These are phyloP conservation scores for Coreoperca whiteheadi DNA, from an alignment of 2,113 vertebrate genomes.

Conservation along the genomic window DNA sequence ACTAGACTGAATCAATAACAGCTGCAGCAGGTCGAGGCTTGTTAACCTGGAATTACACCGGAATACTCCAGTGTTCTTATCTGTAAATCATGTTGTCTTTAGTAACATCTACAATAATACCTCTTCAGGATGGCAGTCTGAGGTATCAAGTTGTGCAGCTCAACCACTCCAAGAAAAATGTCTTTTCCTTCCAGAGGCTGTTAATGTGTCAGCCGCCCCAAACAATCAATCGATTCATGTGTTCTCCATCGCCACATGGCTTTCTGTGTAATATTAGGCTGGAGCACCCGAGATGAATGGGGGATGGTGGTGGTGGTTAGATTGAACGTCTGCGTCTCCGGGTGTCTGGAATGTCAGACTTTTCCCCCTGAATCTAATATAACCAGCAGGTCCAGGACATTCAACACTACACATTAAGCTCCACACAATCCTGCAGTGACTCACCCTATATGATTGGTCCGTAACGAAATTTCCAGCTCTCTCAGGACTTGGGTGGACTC, in stretches of 20 bases:
- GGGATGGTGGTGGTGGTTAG: conserved; percentile 57
- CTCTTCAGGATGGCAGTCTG: not conserved
- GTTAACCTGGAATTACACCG: conserved; percentile 44
- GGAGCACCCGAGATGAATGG: conserved; percentile 41
- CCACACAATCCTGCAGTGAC: conserved; percentile 68
- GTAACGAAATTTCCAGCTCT: conserved; percentile 98
- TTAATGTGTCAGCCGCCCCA: conserved; percentile 48
- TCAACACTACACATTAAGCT: conserved; percentile 30
- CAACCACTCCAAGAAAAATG: conserved; percentile 40
- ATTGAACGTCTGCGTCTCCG: conserved; percentile 58
- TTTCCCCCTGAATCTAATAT: conserved; percentile 64
- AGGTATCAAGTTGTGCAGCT: not conserved
- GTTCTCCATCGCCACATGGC: conserved; percentile 54
- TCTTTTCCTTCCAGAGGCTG: conserved; percentile 34
- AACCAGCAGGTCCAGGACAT: conserved; percentile 31
- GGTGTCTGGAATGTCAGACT: conserved; percentile 74
- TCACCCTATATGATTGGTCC: conserved; percentile 99
- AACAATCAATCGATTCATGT: conserved; percentile 75
- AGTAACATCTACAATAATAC: not conserved
- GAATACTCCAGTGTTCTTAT: conserved; percentile 25
- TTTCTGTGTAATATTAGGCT: conserved; percentile 68
- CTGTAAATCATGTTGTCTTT: conserved; percentile 41
- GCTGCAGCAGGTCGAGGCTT: conserved; percentile 52
- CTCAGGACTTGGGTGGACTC: conserved; percentile 97
- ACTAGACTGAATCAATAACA: conserved; percentile 53